These are phyloP conservation scores for Sipunculus nudus DNA, from an alignment of 2,888 invertebrate species.

Conservation along the genomic window DNA sequence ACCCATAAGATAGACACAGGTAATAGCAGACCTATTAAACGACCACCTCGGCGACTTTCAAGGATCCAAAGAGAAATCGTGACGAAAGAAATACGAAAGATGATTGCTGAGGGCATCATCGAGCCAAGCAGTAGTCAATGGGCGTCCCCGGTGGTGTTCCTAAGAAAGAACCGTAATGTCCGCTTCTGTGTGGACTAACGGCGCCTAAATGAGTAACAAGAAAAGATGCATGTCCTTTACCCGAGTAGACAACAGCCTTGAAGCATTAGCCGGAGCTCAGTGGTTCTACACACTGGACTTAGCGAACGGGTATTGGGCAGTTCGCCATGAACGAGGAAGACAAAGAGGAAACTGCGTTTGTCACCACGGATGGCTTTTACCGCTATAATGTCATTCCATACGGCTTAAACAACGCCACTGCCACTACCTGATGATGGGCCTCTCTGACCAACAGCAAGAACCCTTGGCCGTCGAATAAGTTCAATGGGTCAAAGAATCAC, in stretches of 20 bases:
- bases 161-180: conserved; percentile 18
- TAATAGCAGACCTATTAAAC: background rate
- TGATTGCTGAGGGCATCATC: conserved; percentile 6
- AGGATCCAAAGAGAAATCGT: background rate
- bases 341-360: conserved; percentile 40
- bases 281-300: conserved; percentile 41
- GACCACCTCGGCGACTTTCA: background rate
- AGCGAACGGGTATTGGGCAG: conserved; percentile 42
- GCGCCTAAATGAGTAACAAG: conserved; percentile 26
- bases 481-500: no score
- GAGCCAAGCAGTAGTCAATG: conserved; percentile 13
- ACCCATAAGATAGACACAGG: background rate
- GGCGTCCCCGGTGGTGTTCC: conserved; percentile 19
- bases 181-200: conserved; percentile 36
- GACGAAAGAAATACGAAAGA: background rate
- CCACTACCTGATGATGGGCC: no score
- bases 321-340: conserved; percentile 32
- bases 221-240: conserved; percentile 34
- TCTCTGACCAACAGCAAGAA: no score
- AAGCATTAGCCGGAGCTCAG: conserved; percentile 29
- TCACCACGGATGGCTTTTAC: conserved; percentile 26
- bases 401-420: conserved; percentile 37
- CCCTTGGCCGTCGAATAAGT: no score
- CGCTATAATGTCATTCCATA: conserved; percentile 36
- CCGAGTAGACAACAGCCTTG: conserved; percentile 25